Evolutionary conservation across 2,797 vertebrate genomes (phyloP), one percentile per base, ranked within the genome.

Genomic region (Neosalanx taihuensis): DNA sequence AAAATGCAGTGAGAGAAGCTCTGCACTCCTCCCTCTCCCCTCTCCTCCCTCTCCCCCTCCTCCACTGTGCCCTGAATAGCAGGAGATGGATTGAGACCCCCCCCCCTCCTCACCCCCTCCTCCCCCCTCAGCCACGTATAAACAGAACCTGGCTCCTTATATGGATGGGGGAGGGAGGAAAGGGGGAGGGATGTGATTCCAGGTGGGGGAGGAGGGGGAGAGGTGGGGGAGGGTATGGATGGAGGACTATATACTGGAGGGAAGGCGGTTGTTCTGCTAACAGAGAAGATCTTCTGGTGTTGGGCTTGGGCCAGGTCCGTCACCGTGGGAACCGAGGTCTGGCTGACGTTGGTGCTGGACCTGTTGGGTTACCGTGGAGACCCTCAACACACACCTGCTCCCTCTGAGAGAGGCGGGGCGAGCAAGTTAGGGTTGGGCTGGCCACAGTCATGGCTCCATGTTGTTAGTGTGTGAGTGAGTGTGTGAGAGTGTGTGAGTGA

Each of bases 61-160:
- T 64, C 20, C 46, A 71, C 71, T 2, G 51, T 71, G 64, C 89
- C 85, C 81, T 88, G 87, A 92, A 92, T 92, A 92, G 90, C 70
- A 67, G 66, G 72, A 70, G 33, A 71, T 17, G 13, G 62, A 56
- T 17, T 12, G 65, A 69, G 51, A 61, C 63, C 67, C 31, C 12
- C 9, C 5, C 61, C 69, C 69, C 2, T 66, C 83, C 72, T 68
- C 58, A 33, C 67, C 33, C 9, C 12, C 5, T 59, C 71, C 67
- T 2, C 71, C 70, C 67, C 60, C 67, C 83, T 71, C 69, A 58
- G 26, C 59, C 18, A 60, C 70, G 58, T 59, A 74, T 72, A 77
- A 83, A 85, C 75, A 74, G 35, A 65, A 73, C 75, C 69, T 71
- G 68, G 49, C 76, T 88, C 90, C 90, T 89, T 91, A 64, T 91